A percentile compares a stretch with the other conserved stretches of the same genome.
Conservation (phyloP, 2,797 vertebrate species). For the Adrianichthys oophorus region DNA sequence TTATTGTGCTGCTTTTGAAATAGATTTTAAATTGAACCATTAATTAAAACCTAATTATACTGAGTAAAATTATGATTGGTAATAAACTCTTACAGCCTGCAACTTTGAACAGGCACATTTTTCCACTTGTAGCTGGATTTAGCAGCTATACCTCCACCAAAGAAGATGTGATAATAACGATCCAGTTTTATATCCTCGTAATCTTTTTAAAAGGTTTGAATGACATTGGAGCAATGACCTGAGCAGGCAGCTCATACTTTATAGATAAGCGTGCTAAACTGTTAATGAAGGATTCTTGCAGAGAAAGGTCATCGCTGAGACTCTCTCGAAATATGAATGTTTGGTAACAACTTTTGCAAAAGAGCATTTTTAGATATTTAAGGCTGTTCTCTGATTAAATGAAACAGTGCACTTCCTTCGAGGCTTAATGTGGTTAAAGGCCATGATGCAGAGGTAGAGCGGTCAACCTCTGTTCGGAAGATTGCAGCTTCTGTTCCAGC, state of each 20-base stretch:
- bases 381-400: no score
- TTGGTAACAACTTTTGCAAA: slow-evolving; percentile 18
- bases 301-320: slow-evolving; percentile 62
- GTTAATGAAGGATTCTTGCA: slow-evolving; percentile 60
- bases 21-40: slow-evolving; percentile 46
- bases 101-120: slow-evolving; percentile 27
- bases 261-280: slow-evolving; percentile 61
- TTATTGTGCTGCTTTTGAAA: slow-evolving; percentile 44
- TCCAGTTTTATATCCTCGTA: slow-evolving; percentile 51
- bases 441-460: no score
- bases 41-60: slow-evolving; percentile 12
- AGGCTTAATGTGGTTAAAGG: no score
- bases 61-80: slow-evolving; percentile 18
- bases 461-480: no score
- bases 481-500: no score
- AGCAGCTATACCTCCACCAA: slow-evolving; percentile 31
- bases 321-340: slow-evolving; percentile 54
- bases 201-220: slow-evolving; percentile 63
- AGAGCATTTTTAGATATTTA: background rate
- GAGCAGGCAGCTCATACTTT: slow-evolving; percentile 61
- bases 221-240: slow-evolving; percentile 59
- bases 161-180: slow-evolving; percentile 41
- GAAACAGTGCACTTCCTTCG: no score
- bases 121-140: slow-evolving; percentile 8
- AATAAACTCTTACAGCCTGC: slow-evolving; percentile 18